A percentile compares a stretch with the other conserved stretches of the same genome.
These are phyloP conservation scores for Augochlora pura DNA, from an alignment of 1,140 invertebrate genomes.

Conservation along the genomic window DNA sequence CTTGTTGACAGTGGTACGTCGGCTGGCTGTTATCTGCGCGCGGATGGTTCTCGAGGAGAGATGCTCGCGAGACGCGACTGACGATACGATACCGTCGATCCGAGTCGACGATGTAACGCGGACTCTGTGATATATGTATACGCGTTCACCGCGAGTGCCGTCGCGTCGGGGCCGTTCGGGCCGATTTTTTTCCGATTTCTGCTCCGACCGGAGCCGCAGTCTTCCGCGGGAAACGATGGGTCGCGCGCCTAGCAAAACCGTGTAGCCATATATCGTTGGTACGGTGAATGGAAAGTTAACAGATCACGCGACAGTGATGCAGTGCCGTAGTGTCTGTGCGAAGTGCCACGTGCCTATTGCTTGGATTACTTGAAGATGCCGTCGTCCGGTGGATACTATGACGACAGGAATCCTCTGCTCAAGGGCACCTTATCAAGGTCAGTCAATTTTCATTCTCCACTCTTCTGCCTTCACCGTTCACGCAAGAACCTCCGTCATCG, in stretches of 20 bases:
- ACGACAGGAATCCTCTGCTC: conserved; percentile 80
- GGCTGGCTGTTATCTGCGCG: neutral
- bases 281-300: conserved; percentile 77
- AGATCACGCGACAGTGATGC: conserved; percentile 78
- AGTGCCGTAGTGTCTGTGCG: conserved; percentile 76
- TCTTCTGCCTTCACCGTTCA: no score
- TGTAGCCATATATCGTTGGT: conserved; percentile 32
- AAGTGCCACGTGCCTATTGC: conserved; percentile 75
- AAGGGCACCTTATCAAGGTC: conserved; percentile 81
- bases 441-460: conserved; percentile 37
- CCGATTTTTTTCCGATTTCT: neutral
- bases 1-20: conserved; percentile 21
- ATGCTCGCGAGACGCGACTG: conserved; percentile 1
- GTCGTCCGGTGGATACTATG: conserved; percentile 78
- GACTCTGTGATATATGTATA: conserved; percentile 20
- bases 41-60: neutral
- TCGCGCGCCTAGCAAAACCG: conserved; percentile 42
- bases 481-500: no score
- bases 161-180: neutral
- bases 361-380: conserved; percentile 79
- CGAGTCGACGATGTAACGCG: neutral
- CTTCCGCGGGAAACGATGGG: conserved; percentile 36
- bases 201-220: conserved; percentile 9
- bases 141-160: neutral
- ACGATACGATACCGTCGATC: neutral